Evolutionary conservation across 53 echinoderm and acorn worm species (phyloP).

Genomic region (Stichopus horrens): DNA sequence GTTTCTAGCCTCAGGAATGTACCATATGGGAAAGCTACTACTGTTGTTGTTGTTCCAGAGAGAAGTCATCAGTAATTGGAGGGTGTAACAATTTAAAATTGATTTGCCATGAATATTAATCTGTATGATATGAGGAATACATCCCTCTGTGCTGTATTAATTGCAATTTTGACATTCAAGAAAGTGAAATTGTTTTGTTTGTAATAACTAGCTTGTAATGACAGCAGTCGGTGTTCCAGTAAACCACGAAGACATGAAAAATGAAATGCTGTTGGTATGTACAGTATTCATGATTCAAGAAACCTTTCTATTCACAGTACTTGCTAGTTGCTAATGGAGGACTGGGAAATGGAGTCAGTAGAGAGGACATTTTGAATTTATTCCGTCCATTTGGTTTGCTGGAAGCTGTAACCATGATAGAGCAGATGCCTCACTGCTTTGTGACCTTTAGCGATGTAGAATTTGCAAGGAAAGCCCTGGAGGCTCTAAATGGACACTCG

Average conservation of each 20-base stretch:
- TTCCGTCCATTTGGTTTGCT: conserved; percentile 74
- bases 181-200: too few species aligned
- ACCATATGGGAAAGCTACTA: too few species aligned
- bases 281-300: background rate
- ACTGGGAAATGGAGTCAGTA: conserved; percentile 79
- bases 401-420: conserved; percentile 75
- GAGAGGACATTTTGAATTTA: conserved; percentile 60
- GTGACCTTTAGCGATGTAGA: conserved; percentile 60
- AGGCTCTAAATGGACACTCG: conserved; percentile 67
- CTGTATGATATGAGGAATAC: too few species aligned
- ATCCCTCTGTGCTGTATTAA: too few species aligned
- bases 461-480: conserved; percentile 57
- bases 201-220: too few species aligned
- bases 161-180: too few species aligned
- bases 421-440: conserved; percentile 84
- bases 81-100: too few species aligned
- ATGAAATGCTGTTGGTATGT: background rate
- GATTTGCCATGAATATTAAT: too few species aligned
- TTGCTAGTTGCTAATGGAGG: conserved; percentile 92
- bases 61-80: too few species aligned
- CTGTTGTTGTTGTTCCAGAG: too few species aligned
- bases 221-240: too few species aligned
- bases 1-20: too few species aligned
- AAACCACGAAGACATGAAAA: background rate
- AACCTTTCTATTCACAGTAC: conserved; percentile 52